A percentile compares a stretch with the other conserved stretches of the same genome.
Conservation (phyloP, 2,113 vertebrate genomes). For the Channa maculata region DNA sequence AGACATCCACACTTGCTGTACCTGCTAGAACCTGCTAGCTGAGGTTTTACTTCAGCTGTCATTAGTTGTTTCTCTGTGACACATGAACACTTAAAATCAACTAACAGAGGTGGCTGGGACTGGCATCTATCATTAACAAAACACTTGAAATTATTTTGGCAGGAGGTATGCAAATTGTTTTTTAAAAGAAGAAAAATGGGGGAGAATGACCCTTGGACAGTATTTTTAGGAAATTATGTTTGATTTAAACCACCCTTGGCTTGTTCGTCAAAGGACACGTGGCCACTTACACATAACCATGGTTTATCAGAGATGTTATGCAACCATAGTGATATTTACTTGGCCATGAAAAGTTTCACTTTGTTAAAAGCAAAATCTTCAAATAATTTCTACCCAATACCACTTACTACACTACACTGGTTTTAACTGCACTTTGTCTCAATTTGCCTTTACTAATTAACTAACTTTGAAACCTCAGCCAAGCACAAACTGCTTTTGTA, state of each 20-base stretch:
- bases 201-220: constrained; percentile 16
- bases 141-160: constrained; percentile 45
- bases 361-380: background rate
- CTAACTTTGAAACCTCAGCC: too few relatives aligned
- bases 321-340: background rate
- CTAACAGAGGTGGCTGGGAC: constrained; percentile 53
- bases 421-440: too few relatives aligned
- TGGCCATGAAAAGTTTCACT: background rate
- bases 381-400: background rate
- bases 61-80: constrained; percentile 65
- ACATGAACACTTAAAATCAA: constrained; percentile 76
- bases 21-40: constrained; percentile 46
- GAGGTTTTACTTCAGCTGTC: constrained; percentile 73
- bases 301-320: background rate
- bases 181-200: background rate
- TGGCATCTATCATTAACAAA: constrained; percentile 54
- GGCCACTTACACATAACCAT: constrained; percentile 2
- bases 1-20: constrained; percentile 65
- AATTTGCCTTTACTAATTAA: too few relatives aligned
- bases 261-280: constrained; percentile 32
- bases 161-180: constrained; percentile 53
- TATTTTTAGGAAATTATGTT: constrained; percentile 31
- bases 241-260: constrained; percentile 28
- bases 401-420: too few relatives aligned
- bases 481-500: too few relatives aligned